phyloP scores from a whole-genome alignment of 2,888 invertebrate species.

The Drosophila birchii region DNA sequence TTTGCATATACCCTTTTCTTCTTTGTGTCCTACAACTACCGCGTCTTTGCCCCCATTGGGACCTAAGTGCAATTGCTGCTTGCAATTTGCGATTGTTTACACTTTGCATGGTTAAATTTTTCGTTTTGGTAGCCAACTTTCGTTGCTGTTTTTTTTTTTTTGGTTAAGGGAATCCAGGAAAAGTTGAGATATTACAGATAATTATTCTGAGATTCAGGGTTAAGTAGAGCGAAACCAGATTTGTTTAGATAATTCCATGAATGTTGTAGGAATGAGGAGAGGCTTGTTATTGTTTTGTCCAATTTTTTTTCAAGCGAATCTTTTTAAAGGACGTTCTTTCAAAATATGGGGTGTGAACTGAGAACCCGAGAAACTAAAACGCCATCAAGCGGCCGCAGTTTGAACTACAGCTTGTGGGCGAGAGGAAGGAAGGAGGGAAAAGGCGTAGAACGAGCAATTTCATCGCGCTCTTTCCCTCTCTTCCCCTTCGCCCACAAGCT shows the following conservation, averaged over 20 bases:
- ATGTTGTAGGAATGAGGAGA: neutral
- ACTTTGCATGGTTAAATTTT: constrained; percentile 2
- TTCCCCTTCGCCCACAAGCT: too few relatives aligned
- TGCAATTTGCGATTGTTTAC: constrained; percentile 1
- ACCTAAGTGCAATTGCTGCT: neutral
- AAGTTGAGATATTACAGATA: neutral
- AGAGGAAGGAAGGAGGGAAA: too few relatives aligned
- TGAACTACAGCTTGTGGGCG: too few relatives aligned
- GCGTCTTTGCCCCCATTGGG: neutral
- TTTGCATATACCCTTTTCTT: neutral
- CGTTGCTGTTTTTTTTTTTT: constrained; percentile 9
- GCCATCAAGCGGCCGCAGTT: too few relatives aligned
- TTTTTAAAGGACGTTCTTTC: too few relatives aligned
- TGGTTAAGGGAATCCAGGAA: neutral
- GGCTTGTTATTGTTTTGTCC: too few relatives aligned
- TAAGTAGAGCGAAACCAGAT: neutral
- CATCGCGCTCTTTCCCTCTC: too few relatives aligned
- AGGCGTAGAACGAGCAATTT: too few relatives aligned
- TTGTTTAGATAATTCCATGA: neutral
- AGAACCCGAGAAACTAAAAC: too few relatives aligned
- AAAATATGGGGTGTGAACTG: too few relatives aligned
- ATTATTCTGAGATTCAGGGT: neutral
- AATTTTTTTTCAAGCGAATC: too few relatives aligned
- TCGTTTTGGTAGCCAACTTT: constrained; percentile 4
- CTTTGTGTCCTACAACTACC: neutral